Evolutionary conservation across 2,797 vertebrate species (phyloP).

Genomic region (Pitangus sulphuratus): DNA sequence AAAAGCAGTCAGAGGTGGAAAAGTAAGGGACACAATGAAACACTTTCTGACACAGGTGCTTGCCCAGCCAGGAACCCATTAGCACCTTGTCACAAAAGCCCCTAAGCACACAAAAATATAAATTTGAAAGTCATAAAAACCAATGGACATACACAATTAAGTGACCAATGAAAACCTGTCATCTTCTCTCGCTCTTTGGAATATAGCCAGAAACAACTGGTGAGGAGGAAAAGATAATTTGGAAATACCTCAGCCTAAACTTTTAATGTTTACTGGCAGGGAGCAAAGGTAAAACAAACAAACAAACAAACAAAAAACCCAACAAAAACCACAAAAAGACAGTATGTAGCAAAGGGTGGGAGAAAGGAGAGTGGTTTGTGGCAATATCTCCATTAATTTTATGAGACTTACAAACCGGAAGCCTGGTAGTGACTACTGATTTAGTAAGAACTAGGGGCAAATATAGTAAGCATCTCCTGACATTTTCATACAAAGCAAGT

Average conservation of each 20-base stretch:
- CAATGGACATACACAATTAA: constrained; percentile 8
- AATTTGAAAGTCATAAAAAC: constrained; percentile 48
- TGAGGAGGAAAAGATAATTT: background rate
- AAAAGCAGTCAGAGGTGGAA: constrained; percentile 32
- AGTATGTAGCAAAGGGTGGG: background rate
- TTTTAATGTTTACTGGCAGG: background rate
- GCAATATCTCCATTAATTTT: background rate
- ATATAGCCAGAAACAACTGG: background rate
- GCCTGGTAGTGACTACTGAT: background rate
- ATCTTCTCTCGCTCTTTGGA: background rate
- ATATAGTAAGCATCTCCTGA: background rate
- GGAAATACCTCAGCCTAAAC: background rate
- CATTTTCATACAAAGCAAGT: background rate
- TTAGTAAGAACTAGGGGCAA: background rate
- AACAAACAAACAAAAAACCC: background rate
- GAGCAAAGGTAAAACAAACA: background rate
- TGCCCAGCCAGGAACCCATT: constrained; percentile 62
- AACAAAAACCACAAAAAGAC: background rate
- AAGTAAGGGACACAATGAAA: constrained; percentile 61
- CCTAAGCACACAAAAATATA: constrained; percentile 37
- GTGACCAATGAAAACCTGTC: constrained; percentile 28
- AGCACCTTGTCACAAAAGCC: constrained; percentile 65
- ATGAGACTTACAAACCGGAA: background rate
- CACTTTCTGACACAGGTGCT: constrained; percentile 62
- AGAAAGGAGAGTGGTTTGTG: background rate